A percentile compares a stretch with the other conserved stretches of the same genome.
Conservation (phyloP, 92 coral and sea anemone species). For the Scolanthus callimorphus region DNA sequence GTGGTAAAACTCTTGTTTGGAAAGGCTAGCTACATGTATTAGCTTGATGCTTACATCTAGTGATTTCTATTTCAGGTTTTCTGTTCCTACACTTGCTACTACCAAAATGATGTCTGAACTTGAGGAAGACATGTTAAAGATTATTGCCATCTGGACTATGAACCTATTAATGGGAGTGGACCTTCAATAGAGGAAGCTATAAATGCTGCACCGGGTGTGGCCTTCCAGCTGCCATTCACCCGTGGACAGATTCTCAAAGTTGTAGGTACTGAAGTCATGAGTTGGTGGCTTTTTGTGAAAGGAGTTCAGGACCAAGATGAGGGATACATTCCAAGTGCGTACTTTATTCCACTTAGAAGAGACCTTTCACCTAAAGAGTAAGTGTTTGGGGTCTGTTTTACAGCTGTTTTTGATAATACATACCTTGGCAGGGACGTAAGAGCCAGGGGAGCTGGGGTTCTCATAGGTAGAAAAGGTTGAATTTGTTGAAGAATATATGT, state of each 20-base stretch:
- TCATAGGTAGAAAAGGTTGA: no score
- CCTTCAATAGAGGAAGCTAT: conserved; percentile 43
- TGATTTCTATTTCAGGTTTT: no score
- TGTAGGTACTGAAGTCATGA: conserved; percentile 34
- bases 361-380: conserved; percentile 64
- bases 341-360: conserved; percentile 54
- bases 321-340: conserved; percentile 76
- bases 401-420: no score
- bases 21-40: no score
- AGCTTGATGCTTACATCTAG: no score
- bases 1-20: no score
- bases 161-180: conserved; percentile 47
- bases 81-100: no score
- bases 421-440: no score
- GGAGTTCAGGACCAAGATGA: conserved; percentile 29
- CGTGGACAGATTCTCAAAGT: conserved; percentile 77
- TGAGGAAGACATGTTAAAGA: conserved; percentile 25
- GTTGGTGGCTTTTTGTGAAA: conserved; percentile 82
- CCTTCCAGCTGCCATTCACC: conserved; percentile 52
- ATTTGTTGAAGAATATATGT: no score
- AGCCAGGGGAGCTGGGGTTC: no score
- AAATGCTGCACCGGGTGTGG: conserved; percentile 38
- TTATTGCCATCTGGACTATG: conserved; percentile 67
- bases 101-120: conserved; percentile 14
- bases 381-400: no score